Percentiles rank a stretch among this genome's conserved stretches.
phyloP scores from a whole-genome alignment of 1,140 invertebrate genomes.

The Bilobella aurantiaca region DNA sequence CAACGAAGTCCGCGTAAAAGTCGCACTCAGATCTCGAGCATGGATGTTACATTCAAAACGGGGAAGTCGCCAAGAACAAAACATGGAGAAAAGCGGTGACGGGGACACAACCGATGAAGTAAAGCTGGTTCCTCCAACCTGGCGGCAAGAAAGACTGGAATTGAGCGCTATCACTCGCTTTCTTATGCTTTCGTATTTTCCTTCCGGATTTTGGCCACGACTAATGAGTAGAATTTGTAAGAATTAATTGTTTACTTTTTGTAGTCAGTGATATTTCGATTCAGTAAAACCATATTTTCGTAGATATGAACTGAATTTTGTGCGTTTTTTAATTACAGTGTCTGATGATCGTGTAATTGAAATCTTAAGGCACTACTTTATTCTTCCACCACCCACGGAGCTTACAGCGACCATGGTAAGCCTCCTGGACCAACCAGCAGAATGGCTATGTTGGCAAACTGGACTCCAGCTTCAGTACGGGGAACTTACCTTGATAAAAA shows the following conservation, averaged over 20 bases:
- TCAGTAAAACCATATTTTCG: not conserved
- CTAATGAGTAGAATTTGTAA: slow-evolving; percentile 68
- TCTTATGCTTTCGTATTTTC: slow-evolving; percentile 88
- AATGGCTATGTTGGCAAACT: slow-evolving; percentile 93
- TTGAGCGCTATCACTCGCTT: slow-evolving; percentile 45
- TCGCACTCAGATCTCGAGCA: slow-evolving; percentile 59
- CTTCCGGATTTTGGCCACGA: slow-evolving; percentile 94
- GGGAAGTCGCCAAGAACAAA: not conserved
- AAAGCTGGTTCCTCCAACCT: not conserved
- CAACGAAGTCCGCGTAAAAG: slow-evolving; percentile 35
- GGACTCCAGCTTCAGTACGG: slow-evolving; percentile 78
- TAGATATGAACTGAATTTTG: not conserved
- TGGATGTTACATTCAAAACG: slow-evolving; percentile 45
- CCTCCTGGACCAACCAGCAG: slow-evolving; percentile 58
- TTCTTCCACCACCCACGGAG: slow-evolving; percentile 36
- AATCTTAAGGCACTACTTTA: slow-evolving; percentile 61
- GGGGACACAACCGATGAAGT: not conserved
- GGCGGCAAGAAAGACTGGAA: slow-evolving; percentile 17
- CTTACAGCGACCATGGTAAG: slow-evolving; percentile 38
- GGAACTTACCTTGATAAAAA: slow-evolving; percentile 63
- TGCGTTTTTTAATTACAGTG: slow-evolving; percentile 39
- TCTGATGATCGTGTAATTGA: slow-evolving; percentile 78
- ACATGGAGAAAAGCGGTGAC: not conserved
- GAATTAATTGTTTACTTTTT: not conserved
- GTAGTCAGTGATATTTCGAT: too few species aligned